phyloP scores from a whole-genome alignment of 1,140 invertebrate species.

The Rhagoletis pomonella region DNA sequence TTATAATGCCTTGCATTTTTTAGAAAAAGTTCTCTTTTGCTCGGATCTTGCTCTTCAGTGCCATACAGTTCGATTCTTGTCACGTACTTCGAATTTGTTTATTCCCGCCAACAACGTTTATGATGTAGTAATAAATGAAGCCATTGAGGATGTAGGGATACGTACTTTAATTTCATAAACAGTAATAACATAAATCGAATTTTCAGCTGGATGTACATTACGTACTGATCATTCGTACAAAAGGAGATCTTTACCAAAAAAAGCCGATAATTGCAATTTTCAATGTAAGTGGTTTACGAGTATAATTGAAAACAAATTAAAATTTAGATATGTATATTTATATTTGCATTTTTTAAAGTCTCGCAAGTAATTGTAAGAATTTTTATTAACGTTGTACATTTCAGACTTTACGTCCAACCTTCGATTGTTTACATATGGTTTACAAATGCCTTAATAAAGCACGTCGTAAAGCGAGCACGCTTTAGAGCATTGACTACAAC shows the following conservation, averaged over 20 bases:
- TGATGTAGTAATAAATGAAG: conserved; percentile 79
- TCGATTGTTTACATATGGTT: conserved; percentile 61
- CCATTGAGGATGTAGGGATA: conserved; percentile 76
- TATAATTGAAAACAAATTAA: too few species aligned
- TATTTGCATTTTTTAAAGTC: too few species aligned
- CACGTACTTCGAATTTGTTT: conserved; percentile 72
- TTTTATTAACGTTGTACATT: conserved; percentile 44
- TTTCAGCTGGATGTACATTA: conserved; percentile 73
- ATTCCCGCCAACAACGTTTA: conserved; percentile 76
- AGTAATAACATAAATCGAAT: not conserved
- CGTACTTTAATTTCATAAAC: not conserved
- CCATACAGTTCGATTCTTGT: conserved; percentile 71
- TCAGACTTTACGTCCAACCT: conserved; percentile 60
- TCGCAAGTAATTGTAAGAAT: not conserved
- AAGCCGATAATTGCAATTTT: conserved; percentile 67
- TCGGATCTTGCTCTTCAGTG: conserved; percentile 77
- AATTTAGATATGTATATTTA: too few species aligned
- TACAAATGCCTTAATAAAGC: conserved; percentile 58
- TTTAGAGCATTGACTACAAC: not conserved
- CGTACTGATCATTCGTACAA: conserved; percentile 72
- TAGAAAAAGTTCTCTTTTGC: conserved; percentile 76
- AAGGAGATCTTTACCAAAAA: conserved; percentile 61
- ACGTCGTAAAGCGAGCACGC: not conserved
- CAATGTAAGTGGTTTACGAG: conserved; percentile 60
- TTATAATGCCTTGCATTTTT: conserved; percentile 57